A percentile compares a stretch with the other conserved stretches of the same genome.
phyloP scores from a whole-genome alignment of 2,113 vertebrate species.

The Cochlearius cochlearius region DNA sequence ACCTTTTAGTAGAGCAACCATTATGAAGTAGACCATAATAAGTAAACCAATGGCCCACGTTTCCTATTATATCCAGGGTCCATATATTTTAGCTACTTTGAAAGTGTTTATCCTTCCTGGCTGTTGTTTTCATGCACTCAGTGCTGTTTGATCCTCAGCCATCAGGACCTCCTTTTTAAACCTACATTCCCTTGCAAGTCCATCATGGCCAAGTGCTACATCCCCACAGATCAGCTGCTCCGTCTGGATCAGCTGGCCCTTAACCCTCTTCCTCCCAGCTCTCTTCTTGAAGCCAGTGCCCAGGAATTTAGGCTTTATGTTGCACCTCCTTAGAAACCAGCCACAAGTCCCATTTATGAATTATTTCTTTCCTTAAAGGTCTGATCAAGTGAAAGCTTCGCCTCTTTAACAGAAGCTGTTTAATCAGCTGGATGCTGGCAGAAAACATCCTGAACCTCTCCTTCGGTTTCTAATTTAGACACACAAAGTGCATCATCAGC shows the following conservation, averaged over 20 bases:
- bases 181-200: not conserved
- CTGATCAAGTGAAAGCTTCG: not conserved
- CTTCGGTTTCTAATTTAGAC: slow-evolving; percentile 25
- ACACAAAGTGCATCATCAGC: not conserved
- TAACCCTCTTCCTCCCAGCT: not conserved
- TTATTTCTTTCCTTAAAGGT: not conserved
- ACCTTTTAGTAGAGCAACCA: not conserved
- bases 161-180: not conserved
- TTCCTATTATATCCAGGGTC: not conserved
- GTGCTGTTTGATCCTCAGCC: not conserved
- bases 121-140: not conserved
- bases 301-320: not conserved
- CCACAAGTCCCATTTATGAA: not conserved
- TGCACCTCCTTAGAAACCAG: not conserved
- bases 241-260: not conserved
- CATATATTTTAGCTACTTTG: not conserved
- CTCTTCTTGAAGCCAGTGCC: not conserved
- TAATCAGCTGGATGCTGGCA: not conserved
- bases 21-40: not conserved
- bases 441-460: slow-evolving; percentile 7
- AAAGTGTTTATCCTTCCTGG: not conserved
- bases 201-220: not conserved
- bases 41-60: not conserved
- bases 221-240: not conserved
- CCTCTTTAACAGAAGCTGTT: slow-evolving; percentile 7